Conservation (phyloP, 2,113 vertebrate species). For the Lepus americanus region DNA sequence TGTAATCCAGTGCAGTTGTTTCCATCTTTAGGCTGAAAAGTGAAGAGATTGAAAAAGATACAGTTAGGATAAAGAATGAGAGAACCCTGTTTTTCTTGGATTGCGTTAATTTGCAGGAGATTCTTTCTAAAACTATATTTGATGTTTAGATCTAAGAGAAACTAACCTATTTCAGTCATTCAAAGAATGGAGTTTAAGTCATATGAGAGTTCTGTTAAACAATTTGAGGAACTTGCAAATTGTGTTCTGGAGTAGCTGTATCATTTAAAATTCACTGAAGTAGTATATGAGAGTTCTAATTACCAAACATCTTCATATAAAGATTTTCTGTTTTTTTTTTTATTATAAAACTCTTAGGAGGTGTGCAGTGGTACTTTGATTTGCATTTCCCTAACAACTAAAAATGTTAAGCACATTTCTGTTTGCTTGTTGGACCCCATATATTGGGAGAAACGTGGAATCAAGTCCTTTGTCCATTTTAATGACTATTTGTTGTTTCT, state of each 20-base stretch:
- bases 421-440: neutral
- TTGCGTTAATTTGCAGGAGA: neutral
- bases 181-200: neutral
- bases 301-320: neutral
- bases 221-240: neutral
- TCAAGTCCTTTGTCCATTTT: neutral
- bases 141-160: neutral
- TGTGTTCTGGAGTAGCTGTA: neutral
- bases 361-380: neutral
- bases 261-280: neutral
- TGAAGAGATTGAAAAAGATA: neutral
- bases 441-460: neutral
- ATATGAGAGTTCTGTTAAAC: neutral
- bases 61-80: neutral
- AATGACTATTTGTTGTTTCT: neutral
- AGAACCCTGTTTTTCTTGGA: neutral
- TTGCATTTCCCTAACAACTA: neutral
- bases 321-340: neutral
- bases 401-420: neutral
- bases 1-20: neutral
- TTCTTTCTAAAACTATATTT: neutral
- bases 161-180: neutral
- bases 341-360: neutral
- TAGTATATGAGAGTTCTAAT: neutral
- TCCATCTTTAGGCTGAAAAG: neutral